Base-by-base conservation (phyloP, 2,113 vertebrate genomes). In the Aldabrachelys gigantea region DNA sequence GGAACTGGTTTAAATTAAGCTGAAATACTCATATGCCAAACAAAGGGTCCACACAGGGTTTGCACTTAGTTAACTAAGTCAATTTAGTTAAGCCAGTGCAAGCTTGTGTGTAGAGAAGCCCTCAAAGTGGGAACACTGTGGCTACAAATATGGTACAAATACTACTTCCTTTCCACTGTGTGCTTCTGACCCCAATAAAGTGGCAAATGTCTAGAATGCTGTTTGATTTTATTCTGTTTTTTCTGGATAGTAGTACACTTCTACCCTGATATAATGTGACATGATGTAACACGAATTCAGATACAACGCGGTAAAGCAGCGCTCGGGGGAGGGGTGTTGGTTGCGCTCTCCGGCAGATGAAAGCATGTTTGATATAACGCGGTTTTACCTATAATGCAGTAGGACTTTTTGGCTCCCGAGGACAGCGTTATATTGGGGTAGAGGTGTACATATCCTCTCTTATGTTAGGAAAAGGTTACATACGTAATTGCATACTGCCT, bases 21-120 rank as follows among this genome's bases (percentile, higher is more conserved):
- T 11, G 38, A 76, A 76, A 41, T 76, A 76, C 72, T 76, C 5
- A 6, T 44, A 44, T 44, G 72, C 38, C 6, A 6, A 76, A 76
- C 44, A 6, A 76, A 76, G 69, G 2, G 38, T 76, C 10, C 24
- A 22, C 22, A 44, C 19, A 44, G 6, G 38, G 10, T 38, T 76
- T 76, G 72, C 10, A 44, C 72, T 69, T 76, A 3, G 24, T 41
- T 76, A 44, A 76, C 44, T 6, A 89, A 54, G 22, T 0, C 47
- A 5, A 0, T 38, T 5, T 81, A 47, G 7, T 17, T 80, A 86
- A 52, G 22, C 19, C 50, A 72, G 22, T 80, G 13, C 83, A 80
- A 80, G n/a, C 65, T 85, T 4, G 0, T 0, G 0, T 53, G 16
- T 82, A 3, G 22, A 82, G 87, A 89, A 88, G 17, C 10, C n/a